Base-by-base conservation (phyloP, 2,113 vertebrate genomes). In the Daboia siamensis region DNA sequence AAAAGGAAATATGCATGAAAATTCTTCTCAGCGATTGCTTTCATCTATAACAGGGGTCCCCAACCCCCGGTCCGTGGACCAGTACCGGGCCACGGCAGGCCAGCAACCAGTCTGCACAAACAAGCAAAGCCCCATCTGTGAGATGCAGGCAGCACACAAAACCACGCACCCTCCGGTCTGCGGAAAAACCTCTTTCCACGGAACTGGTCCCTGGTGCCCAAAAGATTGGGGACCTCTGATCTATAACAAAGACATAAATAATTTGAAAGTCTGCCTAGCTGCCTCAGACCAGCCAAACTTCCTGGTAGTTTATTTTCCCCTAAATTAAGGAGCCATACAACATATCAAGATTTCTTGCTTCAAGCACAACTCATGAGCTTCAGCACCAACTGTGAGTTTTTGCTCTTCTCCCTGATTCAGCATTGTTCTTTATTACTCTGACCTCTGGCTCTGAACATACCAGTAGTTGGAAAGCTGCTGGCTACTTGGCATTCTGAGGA, bases 1-100 rank as follows among this genome's bases (percentile, higher is more conserved):
- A 39, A 93, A 88, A 93, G 90, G 93, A 95, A 93, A 90, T 88
- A 59, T 94, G 56, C 90, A 94, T 51, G 61, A 56, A 59, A 74
- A 24, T 61, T 51, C 90, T 96, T 94, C 91, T 59, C 80, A 48
- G 12, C 33, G 29, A 55, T 89, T 59, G 88, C 90, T 92, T 90
- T 57, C 12, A 92, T 88, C 69, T 57, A 51, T 51, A 51, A 9
- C 48, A 51, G 48, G 48, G 8, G 48, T 51, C 48, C 48, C 48
- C 48, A 51, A 9, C 48, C 48, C 48, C 48, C 48, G 7, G 48
- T 51, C 48, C 8, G 0, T 51, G 48, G 48, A 51, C 48, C 48
- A 51, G 48, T 51, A 51, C 48, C 48, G 9, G 9, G 48, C 48
- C 48, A 51, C 48, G 1, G 48, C 48, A 51, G 48, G 48, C 48